Evolutionary conservation across 2,113 vertebrate species (phyloP).

Genomic region (Pyrgilauda ruficollis): DNA sequence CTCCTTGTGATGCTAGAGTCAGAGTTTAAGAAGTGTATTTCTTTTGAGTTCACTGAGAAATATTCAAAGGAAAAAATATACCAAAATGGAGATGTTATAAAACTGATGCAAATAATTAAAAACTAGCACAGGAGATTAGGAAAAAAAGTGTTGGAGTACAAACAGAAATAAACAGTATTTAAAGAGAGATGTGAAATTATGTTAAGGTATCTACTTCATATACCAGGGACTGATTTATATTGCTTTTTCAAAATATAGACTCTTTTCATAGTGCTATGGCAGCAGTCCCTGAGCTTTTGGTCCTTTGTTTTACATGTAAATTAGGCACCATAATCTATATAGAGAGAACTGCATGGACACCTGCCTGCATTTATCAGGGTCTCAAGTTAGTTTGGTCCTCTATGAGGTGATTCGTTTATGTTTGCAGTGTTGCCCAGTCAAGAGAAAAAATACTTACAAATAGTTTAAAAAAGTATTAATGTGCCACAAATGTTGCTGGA

Average conservation of each 20-base stretch:
- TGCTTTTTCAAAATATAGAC: background rate
- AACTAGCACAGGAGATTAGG: background rate
- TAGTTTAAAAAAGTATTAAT: background rate
- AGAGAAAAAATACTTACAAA: background rate
- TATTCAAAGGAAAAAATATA: background rate
- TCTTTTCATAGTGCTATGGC: background rate
- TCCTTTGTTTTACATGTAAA: background rate
- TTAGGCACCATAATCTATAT: background rate
- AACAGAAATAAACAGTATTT: background rate
- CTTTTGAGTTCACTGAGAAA: background rate
- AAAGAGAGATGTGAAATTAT: background rate
- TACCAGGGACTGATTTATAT: rapidly evolving
- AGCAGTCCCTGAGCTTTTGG: background rate
- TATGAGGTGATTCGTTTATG: rapidly evolving
- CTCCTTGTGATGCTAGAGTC: background rate
- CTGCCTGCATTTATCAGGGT: background rate
- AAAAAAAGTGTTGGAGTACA: background rate
- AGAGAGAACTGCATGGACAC: background rate
- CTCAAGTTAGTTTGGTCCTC: background rate
- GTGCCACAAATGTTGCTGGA: background rate
- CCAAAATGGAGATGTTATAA: background rate
- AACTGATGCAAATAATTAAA: background rate
- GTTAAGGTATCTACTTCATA: background rate
- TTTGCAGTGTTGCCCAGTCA: background rate
- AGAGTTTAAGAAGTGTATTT: background rate